A percentile compares a stretch with the other conserved stretches of the same genome.
Conservation (phyloP, 2,113 vertebrate genomes). For the Triplophysa siluroides region DNA sequence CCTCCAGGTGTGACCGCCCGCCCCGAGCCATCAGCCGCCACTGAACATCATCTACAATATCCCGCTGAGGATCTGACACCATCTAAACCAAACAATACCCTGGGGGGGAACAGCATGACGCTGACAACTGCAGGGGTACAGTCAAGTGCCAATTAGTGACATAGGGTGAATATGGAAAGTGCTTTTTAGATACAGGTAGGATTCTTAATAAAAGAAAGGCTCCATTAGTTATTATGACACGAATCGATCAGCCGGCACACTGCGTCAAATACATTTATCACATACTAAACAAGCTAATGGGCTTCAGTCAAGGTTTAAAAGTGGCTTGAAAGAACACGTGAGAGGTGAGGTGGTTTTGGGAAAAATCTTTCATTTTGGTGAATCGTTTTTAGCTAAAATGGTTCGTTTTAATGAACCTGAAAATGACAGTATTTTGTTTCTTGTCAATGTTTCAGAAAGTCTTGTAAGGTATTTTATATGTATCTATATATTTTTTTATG, state of each 20-base stretch:
- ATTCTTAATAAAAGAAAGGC: slow-evolving; percentile 14
- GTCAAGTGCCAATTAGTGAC: slow-evolving; percentile 38
- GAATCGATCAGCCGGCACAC: slow-evolving; percentile 7
- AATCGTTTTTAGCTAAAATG: not conserved
- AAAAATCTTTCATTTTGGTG: not conserved
- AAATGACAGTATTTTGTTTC: not conserved
- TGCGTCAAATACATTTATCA: slow-evolving; percentile 1
- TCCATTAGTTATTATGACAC: slow-evolving; percentile 25
- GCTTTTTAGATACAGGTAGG: slow-evolving; percentile 17
- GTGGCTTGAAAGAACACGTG: not conserved
- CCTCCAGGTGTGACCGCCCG: slow-evolving; percentile 39
- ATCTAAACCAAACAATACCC: slow-evolving; percentile 38
- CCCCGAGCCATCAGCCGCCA: slow-evolving; percentile 30
- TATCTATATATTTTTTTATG: no score
- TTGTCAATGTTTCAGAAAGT: no score
- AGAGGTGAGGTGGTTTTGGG: not conserved
- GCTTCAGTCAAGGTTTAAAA: not conserved
- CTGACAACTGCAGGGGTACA: slow-evolving; percentile 37
- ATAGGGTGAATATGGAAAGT: slow-evolving; percentile 31
- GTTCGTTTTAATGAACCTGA: not conserved
- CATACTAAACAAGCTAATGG: slow-evolving; percentile 16
- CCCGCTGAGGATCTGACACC: slow-evolving; percentile 26
- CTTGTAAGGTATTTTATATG: no score
- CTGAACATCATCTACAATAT: slow-evolving; percentile 39
- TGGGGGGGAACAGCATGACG: slow-evolving; percentile 22